A percentile compares a stretch with the other conserved stretches of the same genome.
Conservation (phyloP, 2,888 invertebrate species). For the Athetis lepigone region DNA sequence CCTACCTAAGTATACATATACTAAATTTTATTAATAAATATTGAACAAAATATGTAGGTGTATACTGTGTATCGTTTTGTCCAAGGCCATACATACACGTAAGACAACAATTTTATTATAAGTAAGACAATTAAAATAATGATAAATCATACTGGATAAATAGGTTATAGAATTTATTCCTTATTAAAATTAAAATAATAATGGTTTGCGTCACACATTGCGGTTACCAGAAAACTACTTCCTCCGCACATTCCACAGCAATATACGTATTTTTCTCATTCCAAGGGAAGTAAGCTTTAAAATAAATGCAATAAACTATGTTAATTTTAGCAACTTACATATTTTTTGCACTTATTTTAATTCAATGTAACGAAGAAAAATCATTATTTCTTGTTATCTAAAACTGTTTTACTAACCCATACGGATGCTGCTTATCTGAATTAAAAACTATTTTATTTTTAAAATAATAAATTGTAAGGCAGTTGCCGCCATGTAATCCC, state of each 20-base stretch:
- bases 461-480: no score
- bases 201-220: constrained; percentile 4
- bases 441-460: no score
- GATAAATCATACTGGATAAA: no score
- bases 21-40: constrained; percentile 4
- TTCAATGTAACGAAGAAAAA: no score
- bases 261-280: not conserved
- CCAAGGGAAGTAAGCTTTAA: not conserved
- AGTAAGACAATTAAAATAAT: no score
- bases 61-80: not conserved
- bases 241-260: not conserved
- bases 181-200: constrained; percentile 13
- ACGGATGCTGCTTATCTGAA: no score
- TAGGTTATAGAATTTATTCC: not conserved
- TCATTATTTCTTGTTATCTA: no score
- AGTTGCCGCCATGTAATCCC: constrained; percentile 30
- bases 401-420: no score
- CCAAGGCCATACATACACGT: not conserved
- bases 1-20: no score
- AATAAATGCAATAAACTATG: no score
- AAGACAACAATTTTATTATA: not conserved
- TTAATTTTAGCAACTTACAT: no score
- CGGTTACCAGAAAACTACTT: not conserved
- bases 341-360: no score
- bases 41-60: not conserved